Percentiles rank a stretch among this genome's conserved stretches.
Evolutionary conservation across 2,888 invertebrate genomes (phyloP).

Genomic region (Tiliacea aurago): DNA sequence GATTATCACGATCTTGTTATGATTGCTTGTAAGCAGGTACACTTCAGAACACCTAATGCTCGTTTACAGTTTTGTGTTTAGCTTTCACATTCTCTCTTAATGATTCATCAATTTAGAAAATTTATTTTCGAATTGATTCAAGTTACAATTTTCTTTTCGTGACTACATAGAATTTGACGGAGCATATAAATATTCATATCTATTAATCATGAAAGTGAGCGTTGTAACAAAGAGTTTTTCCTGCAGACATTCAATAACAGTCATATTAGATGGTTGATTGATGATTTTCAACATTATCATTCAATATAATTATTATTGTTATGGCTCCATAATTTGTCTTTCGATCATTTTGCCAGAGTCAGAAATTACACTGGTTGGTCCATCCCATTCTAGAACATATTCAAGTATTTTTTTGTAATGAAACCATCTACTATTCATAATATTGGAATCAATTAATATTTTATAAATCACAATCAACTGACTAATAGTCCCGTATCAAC

Average conservation of each 20-base stretch:
- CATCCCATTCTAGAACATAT: not conserved
- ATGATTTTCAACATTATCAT: constrained; percentile 22
- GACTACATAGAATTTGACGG: constrained; percentile 42
- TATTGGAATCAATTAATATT: constrained; percentile 19
- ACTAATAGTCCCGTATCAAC: constrained; percentile 23
- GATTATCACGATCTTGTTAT: constrained; percentile 50
- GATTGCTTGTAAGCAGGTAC: constrained; percentile 44
- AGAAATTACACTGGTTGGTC: not conserved
- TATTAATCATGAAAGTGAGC: constrained; percentile 24
- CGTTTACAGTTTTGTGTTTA: constrained; percentile 38
- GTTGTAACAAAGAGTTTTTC: constrained; percentile 15
- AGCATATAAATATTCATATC: constrained; percentile 29
- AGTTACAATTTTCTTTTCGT: constrained; percentile 29
- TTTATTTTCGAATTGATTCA: constrained; percentile 15
- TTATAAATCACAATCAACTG: constrained; percentile 37
- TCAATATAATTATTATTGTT: not conserved
- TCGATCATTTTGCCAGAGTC: not conserved
- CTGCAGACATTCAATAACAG: constrained; percentile 29
- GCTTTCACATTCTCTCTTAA: constrained; percentile 49
- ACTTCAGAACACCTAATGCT: constrained; percentile 43
- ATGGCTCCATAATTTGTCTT: not conserved
- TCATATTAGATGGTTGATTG: constrained; percentile 16
- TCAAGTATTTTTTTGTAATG: not conserved
- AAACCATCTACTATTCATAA: not conserved
- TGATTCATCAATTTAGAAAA: constrained; percentile 27